A percentile compares a stretch with the other conserved stretches of the same genome.
Conservation (phyloP, 2,888 invertebrate species). For the Venustoraphidia nigricollis region DNA sequence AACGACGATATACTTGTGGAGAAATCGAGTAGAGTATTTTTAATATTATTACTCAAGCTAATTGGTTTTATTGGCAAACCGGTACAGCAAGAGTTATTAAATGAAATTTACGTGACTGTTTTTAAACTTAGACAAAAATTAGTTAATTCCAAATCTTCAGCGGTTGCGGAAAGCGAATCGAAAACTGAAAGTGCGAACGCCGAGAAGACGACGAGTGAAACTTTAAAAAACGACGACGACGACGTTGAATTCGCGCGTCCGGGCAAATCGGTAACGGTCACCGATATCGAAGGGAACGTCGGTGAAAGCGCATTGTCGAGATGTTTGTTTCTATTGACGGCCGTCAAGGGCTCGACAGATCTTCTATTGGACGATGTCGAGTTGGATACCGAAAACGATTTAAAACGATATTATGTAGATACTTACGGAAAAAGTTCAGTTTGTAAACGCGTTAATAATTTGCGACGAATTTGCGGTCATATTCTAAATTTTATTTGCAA, state of each 20-base stretch:
- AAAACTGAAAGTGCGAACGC: background rate
- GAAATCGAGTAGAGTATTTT: conserved; percentile 29
- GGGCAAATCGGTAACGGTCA: conserved; percentile 9
- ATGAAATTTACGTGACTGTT: conserved; percentile 2
- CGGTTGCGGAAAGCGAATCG: background rate
- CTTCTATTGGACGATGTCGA: conserved; percentile 7
- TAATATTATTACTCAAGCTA: conserved; percentile 35
- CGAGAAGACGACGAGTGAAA: conserved; percentile 6
- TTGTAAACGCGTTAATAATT: conserved; percentile 7
- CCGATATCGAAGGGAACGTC: conserved; percentile 18
- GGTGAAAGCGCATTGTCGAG: conserved; percentile 31
- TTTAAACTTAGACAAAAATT: conserved; percentile 13
- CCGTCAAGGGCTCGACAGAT: conserved; percentile 26
- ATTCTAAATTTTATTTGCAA: conserved; percentile 23
- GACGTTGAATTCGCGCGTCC: conserved; percentile 8
- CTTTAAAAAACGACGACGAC: conserved; percentile 4
- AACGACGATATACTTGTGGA: conserved; percentile 29
- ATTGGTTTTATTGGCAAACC: conserved; percentile 28
- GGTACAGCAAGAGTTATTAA: background rate
- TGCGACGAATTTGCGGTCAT: conserved; percentile 16
- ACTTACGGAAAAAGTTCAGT: conserved; percentile 20
- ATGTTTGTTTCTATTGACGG: conserved; percentile 33
- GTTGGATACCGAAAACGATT: conserved; percentile 18
- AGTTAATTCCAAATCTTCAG: conserved; percentile 4
- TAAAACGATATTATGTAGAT: conserved; percentile 22